Percentiles rank a stretch among this genome's conserved stretches.
phyloP scores from a whole-genome alignment of 2,113 vertebrate species.

The Zosterops lateralis region DNA sequence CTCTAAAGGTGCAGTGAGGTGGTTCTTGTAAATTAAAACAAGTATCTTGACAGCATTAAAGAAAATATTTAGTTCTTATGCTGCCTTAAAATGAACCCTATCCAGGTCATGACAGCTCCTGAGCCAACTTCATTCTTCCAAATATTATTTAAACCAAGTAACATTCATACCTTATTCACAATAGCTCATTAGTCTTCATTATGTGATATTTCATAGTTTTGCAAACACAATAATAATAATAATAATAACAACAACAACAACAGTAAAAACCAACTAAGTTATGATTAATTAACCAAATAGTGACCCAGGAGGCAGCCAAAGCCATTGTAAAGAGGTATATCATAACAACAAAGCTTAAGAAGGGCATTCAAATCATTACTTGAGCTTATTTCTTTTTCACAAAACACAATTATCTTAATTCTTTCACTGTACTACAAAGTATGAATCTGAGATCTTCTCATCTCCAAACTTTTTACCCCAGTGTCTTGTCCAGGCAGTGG shows the following conservation, averaged over 20 bases:
- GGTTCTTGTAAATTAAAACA: background rate
- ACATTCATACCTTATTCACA: background rate
- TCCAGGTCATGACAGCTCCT: background rate
- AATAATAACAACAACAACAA: background rate
- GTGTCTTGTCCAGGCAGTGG: background rate
- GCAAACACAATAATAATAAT: background rate
- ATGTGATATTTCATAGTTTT: background rate
- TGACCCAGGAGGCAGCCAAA: background rate
- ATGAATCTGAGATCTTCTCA: background rate
- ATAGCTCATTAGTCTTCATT: background rate
- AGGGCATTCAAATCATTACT: background rate
- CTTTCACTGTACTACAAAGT: background rate
- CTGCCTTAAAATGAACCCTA: background rate
- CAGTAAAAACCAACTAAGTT: background rate
- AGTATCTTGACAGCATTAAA: background rate
- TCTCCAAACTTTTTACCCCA: background rate
- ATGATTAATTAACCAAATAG: background rate
- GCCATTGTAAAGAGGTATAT: background rate
- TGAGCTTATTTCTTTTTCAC: background rate
- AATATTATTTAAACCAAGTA: background rate
- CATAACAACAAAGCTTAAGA: background rate
- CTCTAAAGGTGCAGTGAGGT: background rate
- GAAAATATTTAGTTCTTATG: background rate
- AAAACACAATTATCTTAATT: background rate
- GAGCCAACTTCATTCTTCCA: background rate